Percentiles rank a stretch among this genome's conserved stretches.
These are phyloP conservation scores for Vollenhovia emeryi DNA, from an alignment of 1,140 invertebrate genomes.

Conservation along the genomic window DNA sequence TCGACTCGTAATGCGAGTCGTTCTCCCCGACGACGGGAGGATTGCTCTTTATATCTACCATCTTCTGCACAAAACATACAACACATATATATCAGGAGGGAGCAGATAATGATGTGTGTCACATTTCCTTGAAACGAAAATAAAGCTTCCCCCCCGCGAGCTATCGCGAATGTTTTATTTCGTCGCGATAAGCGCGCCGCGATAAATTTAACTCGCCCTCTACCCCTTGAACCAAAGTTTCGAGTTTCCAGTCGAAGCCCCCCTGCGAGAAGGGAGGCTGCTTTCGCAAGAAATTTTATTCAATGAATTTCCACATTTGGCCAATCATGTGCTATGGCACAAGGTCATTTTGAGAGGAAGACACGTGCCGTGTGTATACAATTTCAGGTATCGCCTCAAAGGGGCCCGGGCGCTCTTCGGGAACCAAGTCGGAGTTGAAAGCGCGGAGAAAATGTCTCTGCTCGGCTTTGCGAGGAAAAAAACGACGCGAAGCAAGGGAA, in stretches of 20 bases:
- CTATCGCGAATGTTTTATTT: conserved; percentile 4
- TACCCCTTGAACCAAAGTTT: not conserved
- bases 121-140: not conserved
- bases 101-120: conserved; percentile 15
- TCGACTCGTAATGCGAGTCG: conserved; percentile 55
- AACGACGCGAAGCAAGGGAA: not conserved
- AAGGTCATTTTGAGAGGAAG: not conserved
- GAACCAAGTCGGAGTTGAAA: not conserved
- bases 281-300: no score
- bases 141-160: not conserved
- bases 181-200: not conserved
- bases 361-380: not conserved
- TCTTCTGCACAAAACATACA: conserved; percentile 27
- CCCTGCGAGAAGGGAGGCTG: no score
- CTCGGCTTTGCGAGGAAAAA: no score
- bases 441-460: not conserved
- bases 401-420: not conserved
- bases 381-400: not conserved
- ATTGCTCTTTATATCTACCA: conserved; percentile 66
- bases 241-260: not conserved
- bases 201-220: not conserved
- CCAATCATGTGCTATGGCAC: no score
- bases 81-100: not conserved
- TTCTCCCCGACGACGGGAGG: conserved; percentile 21
- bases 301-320: no score